A percentile compares a stretch with the other conserved stretches of the same genome.
Conservation (phyloP, 2,113 vertebrate genomes). For the Sterna hirundo region DNA sequence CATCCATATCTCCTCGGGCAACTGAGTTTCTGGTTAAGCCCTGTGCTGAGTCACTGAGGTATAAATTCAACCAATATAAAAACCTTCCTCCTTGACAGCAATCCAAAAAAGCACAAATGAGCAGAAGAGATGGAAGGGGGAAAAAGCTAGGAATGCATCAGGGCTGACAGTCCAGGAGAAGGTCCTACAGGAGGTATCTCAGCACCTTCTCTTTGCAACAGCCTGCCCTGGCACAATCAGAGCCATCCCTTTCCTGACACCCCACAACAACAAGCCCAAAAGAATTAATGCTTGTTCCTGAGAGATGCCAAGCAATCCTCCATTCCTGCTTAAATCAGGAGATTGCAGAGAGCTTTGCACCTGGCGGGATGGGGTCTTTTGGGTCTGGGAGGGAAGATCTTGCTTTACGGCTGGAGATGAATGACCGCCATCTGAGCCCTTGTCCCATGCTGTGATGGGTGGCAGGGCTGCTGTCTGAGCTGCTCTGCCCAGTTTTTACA, state of each 20-base stretch:
- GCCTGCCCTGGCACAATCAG: not conserved
- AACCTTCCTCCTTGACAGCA: not conserved
- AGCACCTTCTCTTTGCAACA: not conserved
- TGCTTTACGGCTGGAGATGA: not conserved
- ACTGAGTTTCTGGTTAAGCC: conserved; percentile 24
- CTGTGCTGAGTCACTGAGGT: conserved; percentile 44
- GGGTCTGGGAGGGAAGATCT: not conserved
- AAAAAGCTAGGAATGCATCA: not conserved
- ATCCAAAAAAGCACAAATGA: conserved; percentile 11
- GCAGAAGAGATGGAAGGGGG: not conserved
- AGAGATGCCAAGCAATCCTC: not conserved
- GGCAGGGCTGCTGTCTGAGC: conserved; percentile 39
- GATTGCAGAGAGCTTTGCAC: not conserved
- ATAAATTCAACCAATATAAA: conserved; percentile 34
- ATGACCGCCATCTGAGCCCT: conserved; percentile 4
- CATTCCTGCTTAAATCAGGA: not conserved
- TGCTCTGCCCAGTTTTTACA: conserved; percentile 47
- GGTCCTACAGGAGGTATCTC: not conserved
- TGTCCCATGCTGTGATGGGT: conserved; percentile 23
- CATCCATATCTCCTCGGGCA: not conserved
- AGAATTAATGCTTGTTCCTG: not conserved
- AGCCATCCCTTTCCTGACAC: not conserved
- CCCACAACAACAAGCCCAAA: not conserved
- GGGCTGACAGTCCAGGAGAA: not conserved
- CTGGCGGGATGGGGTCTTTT: not conserved